Evolutionary conservation across 2,113 vertebrate species (phyloP).

Genomic region (Triplophysa tibetana): DNA sequence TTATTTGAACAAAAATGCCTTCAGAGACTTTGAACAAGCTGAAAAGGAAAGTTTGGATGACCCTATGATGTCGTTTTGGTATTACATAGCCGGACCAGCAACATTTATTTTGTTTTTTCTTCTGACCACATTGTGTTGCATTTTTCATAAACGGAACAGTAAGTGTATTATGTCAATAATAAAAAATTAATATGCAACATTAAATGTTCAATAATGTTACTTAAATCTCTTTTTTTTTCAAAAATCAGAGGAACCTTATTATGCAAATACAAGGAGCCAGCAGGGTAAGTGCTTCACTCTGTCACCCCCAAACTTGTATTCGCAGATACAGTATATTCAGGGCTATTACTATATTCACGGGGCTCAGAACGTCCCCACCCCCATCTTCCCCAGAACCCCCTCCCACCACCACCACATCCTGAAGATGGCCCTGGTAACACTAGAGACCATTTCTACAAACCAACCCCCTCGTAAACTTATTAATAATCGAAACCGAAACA

Average conservation of each 20-base stretch:
- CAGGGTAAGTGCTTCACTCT: constrained; percentile 2
- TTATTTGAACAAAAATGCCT: neutral
- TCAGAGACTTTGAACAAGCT: neutral
- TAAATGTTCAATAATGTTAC: neutral
- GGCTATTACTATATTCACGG: neutral
- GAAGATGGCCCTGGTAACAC: too few species aligned
- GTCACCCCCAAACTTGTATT: neutral
- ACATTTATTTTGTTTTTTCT: constrained; percentile 4
- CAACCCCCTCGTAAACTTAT: too few species aligned
- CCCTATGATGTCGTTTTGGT: constrained; percentile 5
- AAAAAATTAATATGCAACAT: neutral
- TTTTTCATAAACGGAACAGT: constrained; percentile 1
- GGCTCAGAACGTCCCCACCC: neutral
- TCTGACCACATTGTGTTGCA: constrained; percentile 14
- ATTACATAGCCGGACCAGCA: constrained; percentile 40
- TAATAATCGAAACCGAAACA: too few species aligned
- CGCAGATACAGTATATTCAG: neutral
- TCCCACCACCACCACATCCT: too few species aligned
- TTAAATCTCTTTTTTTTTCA: neutral
- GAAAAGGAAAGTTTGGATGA: neutral
- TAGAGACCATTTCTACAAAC: too few species aligned
- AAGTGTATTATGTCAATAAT: neutral
- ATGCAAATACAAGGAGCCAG: constrained; percentile 25
- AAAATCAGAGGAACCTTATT: constrained; percentile 7
- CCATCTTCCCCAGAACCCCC: too few species aligned